Conservation (phyloP, 1,140 invertebrate genomes). For the Drosophila parabipectinata region DNA sequence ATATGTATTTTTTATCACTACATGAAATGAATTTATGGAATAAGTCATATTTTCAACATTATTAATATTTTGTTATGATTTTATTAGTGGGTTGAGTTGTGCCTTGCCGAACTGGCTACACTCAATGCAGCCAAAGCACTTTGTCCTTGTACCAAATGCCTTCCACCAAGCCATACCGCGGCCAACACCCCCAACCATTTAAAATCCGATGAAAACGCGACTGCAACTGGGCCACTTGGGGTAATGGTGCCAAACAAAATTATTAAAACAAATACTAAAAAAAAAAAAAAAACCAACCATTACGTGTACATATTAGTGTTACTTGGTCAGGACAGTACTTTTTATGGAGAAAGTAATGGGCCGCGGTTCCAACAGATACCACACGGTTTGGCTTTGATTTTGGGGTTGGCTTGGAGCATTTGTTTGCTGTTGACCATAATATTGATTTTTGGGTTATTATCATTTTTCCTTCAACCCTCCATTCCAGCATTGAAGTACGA, state of each 20-base stretch:
- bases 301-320: neutral
- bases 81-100: neutral
- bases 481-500: constrained; percentile 37
- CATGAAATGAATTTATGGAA: too few species aligned
- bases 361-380: neutral
- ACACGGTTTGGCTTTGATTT: constrained; percentile 51
- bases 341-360: neutral
- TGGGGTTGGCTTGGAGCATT: constrained; percentile 52
- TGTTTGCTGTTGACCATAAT: constrained; percentile 52
- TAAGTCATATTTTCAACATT: too few species aligned
- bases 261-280: constrained; percentile 23
- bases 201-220: constrained; percentile 59
- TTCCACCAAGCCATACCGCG: neutral
- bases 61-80: neutral
- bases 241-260: constrained; percentile 44
- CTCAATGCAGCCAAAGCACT: constrained; percentile 32
- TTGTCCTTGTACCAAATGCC: constrained; percentile 57
- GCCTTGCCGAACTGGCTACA: constrained; percentile 12
- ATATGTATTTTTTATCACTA: too few species aligned
- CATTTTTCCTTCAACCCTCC: constrained; percentile 30
- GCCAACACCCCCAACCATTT: neutral
- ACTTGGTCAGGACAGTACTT: neutral
- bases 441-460: constrained; percentile 66
- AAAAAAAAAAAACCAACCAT: neutral
- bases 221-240: constrained; percentile 56